Evolutionary conservation across 2,888 invertebrate species (phyloP).

Genomic region (Megalurothrips usitatus): DNA sequence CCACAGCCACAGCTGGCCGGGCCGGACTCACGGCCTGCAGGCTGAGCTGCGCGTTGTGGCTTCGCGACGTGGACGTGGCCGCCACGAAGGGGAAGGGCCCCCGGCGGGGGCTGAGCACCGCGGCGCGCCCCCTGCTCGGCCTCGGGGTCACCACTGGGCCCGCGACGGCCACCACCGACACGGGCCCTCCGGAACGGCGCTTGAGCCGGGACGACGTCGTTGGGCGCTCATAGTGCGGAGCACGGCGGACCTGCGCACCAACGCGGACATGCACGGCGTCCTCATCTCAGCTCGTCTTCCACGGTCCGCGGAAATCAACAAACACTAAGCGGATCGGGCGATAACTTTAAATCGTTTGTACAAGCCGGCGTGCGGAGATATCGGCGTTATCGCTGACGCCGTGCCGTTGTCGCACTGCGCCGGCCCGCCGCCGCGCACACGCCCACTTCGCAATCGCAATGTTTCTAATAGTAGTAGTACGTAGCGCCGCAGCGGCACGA

Average conservation of each 20-base stretch:
- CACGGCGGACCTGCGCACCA: not conserved
- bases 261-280: no score
- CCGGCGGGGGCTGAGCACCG: not conserved
- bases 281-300: no score
- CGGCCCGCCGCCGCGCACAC: no score
- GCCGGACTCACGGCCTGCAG: not conserved
- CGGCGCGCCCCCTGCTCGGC: not conserved
- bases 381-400: no score
- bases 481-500: no score
- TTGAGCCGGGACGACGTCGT: slow-evolving; percentile 6
- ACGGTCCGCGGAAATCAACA: no score
- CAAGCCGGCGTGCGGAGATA: no score
- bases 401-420: no score
- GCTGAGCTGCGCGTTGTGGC: slow-evolving; percentile 15
- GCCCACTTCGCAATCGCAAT: no score
- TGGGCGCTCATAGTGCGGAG: not conserved
- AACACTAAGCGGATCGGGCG: no score
- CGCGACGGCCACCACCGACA: not conserved
- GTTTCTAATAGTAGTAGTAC: no score
- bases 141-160: not conserved
- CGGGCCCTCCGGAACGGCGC: not conserved
- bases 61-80: not conserved
- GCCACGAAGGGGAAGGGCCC: not conserved
- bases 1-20: not conserved
- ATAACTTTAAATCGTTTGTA: no score